Conservation (phyloP, 1,140 invertebrate genomes). For the Sycophaga agraensis region DNA sequence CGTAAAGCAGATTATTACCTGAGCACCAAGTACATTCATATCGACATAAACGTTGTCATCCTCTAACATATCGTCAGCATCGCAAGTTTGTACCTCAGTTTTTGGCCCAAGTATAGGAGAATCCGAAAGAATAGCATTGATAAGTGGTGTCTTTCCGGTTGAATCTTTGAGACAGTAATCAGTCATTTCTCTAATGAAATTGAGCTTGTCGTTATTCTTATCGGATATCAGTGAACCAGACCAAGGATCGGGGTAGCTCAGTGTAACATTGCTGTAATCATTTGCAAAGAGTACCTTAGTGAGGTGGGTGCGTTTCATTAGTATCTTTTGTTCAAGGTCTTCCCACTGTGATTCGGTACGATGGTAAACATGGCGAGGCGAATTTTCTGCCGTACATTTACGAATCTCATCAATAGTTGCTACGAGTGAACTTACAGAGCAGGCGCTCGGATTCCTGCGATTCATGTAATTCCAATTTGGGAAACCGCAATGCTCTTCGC, state of each 20-base stretch:
- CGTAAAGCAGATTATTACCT: too few relatives aligned
- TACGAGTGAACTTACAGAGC: constrained; percentile 63
- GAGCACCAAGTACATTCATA: constrained; percentile 39
- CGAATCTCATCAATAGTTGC: constrained; percentile 68
- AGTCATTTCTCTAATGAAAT: constrained; percentile 25
- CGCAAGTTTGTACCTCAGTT: constrained; percentile 27
- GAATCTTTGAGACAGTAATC: constrained; percentile 38
- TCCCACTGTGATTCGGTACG: constrained; percentile 60
- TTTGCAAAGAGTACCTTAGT: constrained; percentile 41
- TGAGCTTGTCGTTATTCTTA: not conserved
- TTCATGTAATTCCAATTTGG: constrained; percentile 45
- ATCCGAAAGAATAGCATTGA: constrained; percentile 47
- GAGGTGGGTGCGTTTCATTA: constrained; percentile 48
- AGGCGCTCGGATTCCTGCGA: constrained; percentile 46
- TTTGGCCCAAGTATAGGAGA: constrained; percentile 44
- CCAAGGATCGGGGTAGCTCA: not conserved
- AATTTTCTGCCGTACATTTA: constrained; percentile 61
- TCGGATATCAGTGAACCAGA: not conserved
- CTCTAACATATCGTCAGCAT: constrained; percentile 25
- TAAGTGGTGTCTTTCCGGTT: constrained; percentile 42
- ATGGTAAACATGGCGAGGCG: constrained; percentile 62
- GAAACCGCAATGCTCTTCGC: constrained; percentile 53
- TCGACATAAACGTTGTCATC: constrained; percentile 48
- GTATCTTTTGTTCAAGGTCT: constrained; percentile 53
- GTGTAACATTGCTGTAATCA: constrained; percentile 36